Base-by-base conservation (phyloP, 2,888 invertebrate species). In the Schizaphis graminum region DNA sequence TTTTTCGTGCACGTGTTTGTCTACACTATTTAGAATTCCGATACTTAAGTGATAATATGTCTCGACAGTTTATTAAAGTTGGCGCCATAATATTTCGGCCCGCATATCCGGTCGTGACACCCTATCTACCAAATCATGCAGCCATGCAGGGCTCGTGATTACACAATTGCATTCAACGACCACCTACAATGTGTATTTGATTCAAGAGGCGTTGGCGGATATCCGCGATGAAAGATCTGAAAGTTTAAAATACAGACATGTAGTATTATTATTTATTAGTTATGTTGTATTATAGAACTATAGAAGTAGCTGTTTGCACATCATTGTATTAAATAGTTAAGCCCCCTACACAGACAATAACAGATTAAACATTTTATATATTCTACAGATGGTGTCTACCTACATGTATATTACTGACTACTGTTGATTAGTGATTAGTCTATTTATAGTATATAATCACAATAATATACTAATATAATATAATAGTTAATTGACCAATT, bases 11-110 rank as follows among this genome's bases (percentile, higher is more conserved):
- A 77, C 77, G 77, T 77, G 77, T 8, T 35, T 77, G 11, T 53
- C n/a, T 35, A 1, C 35, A 24, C 10, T 24, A 35, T 53, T 88
- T 24, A 3, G 53, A 53, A 35, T 53, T 88, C 10, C 21, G 88
- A 53, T 53, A 35, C 53, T 53, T 8, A 11, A 53, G 11, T 53
- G 77, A 77, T 77, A 41, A 24, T 35, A 87, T 8, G 89, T 89
- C 89, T 89, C 53, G 89, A 41, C 16, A 2, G 26, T 56, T 89
- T 89, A 89, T 89, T 57, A 7, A 57, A 44, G 57, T 89, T 44
- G 89, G 89, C 89, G 89, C 89, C 89, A 89, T 44, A 89, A 89
- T 89, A 89, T 89, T 57, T 44, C 44, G 53, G n/a, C 89, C 89
- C 89, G 89, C 89, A 89, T 89, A 89, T 89, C 89, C 89, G 89